A percentile compares a stretch with the other conserved stretches of the same genome.
Evolutionary conservation across 2,888 invertebrate genomes (phyloP).

Genomic region (Gortyna flavago): DNA sequence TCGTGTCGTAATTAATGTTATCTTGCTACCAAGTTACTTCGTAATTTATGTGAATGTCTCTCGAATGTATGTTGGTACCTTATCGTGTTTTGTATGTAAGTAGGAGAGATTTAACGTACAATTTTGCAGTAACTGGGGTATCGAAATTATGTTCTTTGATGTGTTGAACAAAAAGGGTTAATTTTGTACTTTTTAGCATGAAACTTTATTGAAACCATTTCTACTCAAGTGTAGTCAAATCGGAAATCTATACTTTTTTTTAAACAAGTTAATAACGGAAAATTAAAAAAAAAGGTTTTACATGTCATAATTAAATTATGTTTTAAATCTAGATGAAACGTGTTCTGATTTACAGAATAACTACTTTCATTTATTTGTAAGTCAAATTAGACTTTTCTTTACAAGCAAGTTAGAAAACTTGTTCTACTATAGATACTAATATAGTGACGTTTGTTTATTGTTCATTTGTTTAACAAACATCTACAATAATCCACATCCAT

Average conservation of each 20-base stretch:
- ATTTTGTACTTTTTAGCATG: neutral
- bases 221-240: neutral
- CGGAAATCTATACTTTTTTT: neutral
- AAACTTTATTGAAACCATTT: neutral
- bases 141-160: neutral
- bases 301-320: neutral
- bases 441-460: neutral
- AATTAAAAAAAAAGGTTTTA: neutral
- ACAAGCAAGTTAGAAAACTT: neutral
- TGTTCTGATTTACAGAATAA: neutral
- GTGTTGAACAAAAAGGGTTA: neutral
- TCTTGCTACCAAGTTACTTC: conserved; percentile 45
- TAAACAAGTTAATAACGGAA: neutral
- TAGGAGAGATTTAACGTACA: conserved; percentile 2
- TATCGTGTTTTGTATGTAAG: conserved; percentile 33
- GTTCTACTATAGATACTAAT: neutral
- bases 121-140: neutral
- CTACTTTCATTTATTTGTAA: neutral
- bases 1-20: conserved; percentile 65
- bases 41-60: conserved; percentile 54
- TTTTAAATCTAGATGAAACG: neutral
- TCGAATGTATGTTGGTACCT: conserved; percentile 44
- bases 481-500: neutral
- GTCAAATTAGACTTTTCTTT: neutral
- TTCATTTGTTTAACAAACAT: conserved; percentile 6